Evolutionary conservation across 2,888 invertebrate genomes (phyloP).

Genomic region (Ceramica pisi): DNA sequence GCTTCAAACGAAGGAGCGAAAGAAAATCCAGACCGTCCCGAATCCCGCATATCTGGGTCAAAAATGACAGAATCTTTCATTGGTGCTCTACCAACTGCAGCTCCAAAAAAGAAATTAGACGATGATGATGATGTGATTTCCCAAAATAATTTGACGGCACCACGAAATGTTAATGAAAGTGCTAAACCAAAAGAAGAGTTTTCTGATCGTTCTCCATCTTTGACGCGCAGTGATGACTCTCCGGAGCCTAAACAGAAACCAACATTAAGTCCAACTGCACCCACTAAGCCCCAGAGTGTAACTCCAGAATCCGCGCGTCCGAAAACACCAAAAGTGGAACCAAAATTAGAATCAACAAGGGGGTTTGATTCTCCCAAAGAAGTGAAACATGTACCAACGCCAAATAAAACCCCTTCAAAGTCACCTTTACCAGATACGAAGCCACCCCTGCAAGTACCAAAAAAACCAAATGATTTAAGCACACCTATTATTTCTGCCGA

Average conservation of each 20-base stretch:
- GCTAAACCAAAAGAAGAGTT: constrained; percentile 79
- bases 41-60: constrained; percentile 86
- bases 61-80: constrained; percentile 89
- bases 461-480: constrained; percentile 85
- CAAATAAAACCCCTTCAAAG: constrained; percentile 78
- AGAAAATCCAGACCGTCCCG: constrained; percentile 83
- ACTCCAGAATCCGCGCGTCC: constrained; percentile 83
- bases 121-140: constrained; percentile 87
- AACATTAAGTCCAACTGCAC: constrained; percentile 71
- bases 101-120: constrained; percentile 81
- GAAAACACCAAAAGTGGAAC: constrained; percentile 83
- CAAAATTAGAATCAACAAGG: constrained; percentile 71
- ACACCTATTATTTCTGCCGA: constrained; percentile 76
- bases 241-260: constrained; percentile 83
- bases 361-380: constrained; percentile 70
- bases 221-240: constrained; percentile 88
- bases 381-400: constrained; percentile 68
- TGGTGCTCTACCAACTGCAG: constrained; percentile 81
- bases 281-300: constrained; percentile 77
- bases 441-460: constrained; percentile 75
- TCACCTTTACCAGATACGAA: constrained; percentile 79
- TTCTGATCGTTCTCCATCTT: constrained; percentile 87
- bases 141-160: constrained; percentile 76
- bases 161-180: constrained; percentile 72
- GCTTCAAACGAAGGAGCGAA: constrained; percentile 76